Evolutionary conservation across 2,113 vertebrate species (phyloP), one percentile per base, ranked within the genome.

Genomic region (Upupa epops): DNA sequence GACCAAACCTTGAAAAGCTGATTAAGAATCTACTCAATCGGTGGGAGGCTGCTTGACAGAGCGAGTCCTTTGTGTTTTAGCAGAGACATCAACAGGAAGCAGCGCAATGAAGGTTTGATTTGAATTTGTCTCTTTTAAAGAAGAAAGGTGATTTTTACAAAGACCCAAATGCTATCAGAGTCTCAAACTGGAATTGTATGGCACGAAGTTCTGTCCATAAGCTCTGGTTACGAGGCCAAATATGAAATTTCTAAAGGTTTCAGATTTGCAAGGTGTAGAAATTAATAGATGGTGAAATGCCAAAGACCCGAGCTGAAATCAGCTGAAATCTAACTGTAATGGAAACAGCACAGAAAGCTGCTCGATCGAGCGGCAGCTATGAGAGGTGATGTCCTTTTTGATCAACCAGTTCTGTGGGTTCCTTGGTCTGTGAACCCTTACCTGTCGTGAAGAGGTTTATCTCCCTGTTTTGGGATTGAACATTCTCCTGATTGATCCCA

Each of bases 1-100:
- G 61, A 70, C 66, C 58, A 82, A 74, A 94, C 78, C 29, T 64
- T 71, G 69, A 95, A 59, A 61, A 86, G 80, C 36, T 82, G 61
- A 29, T 75, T 78, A 89, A 46, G 46, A 82, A 28, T 84, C 89
- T 54, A 69, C 21, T 82, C 40, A 72, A 0, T 76, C 74, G 72
- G 59, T 37, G 46, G 66, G 73, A 92, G 11, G 34, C 9, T 93
- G 58, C 40, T 42, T 58, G 80, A 48, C 13, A 58, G 34, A 86
- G 28, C 13, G 18, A 34, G 26, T 37, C 45, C n/a, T 81, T 86
- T 86, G 37, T 86, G 28, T 45, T 94, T 86, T 45, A 74, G 34
- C 36, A 71, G 6, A 52, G 59, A 54, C 29, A 88, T 80, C 65
- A 66, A 5, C 2, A 51, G 22, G 32, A 95, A 90, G 32, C 31